Evolutionary conservation across 2,888 invertebrate species (phyloP), one percentile per base, ranked within the genome.

Genomic region (Dicranocentrus wangi): DNA sequence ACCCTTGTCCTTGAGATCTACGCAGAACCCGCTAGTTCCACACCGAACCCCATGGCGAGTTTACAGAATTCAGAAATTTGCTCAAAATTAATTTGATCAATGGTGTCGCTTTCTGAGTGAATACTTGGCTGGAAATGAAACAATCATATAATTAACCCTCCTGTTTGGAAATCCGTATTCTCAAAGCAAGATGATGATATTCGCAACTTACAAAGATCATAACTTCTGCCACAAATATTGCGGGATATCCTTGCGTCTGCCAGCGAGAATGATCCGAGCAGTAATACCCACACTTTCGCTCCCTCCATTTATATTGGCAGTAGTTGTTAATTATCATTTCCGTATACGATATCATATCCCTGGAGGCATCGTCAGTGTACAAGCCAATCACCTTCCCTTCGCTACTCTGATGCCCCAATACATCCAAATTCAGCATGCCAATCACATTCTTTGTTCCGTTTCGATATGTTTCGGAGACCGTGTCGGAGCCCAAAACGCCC

Each of bases 221-320:
- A 5, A 68, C 61, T 42, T 77, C 69, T 1, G 77, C 69, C 5
- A 78, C 69, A 61, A 71, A 69, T 23, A 70, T 69, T 7, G 82
- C 66, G 28, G 80, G 61, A 42, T 65, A 83, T 0, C 73, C 72
- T 15, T 72, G 32, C 17, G 23, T 69, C 1, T 75, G 80, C 72
- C 76, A 83, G 10, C 55, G 53, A 1, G 80, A 80, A 63, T 83
- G 82, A 21, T 83, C 82, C 15, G 77, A 72, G 28, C 82, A 83
- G 3, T 60, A 66, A 28, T 60, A 60, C 5, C 60, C 60, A n/a
- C 60, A 60, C 3, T 60, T 17, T 10, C 28, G 27, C 10, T 72
- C 32, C n/a, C n/a, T 39, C 19, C 28, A 28, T n/a, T 55, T 55
- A 32, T 51, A 63, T 7, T 72, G 15, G 0, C 19, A 61, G 55